Evolutionary conservation across 1,140 invertebrate species (phyloP).

Genomic region (Metopolophium dirhodum): DNA sequence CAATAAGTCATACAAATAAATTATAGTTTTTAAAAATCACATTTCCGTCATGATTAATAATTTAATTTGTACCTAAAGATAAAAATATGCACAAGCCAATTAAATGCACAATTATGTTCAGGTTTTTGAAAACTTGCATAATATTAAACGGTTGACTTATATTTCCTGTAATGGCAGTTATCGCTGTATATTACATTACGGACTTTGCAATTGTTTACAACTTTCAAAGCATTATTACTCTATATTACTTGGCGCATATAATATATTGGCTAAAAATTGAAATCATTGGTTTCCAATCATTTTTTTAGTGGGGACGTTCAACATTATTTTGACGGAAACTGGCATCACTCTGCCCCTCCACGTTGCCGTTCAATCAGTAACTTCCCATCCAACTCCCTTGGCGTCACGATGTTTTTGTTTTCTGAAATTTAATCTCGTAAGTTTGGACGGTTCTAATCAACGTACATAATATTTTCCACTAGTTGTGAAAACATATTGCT

Average conservation of each 20-base stretch:
- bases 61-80: not conserved
- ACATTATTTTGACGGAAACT: not conserved
- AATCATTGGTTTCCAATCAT: not conserved
- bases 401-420: conserved; percentile 32
- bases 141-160: no score
- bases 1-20: not conserved
- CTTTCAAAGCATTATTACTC: not conserved
- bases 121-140: no score
- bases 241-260: not conserved
- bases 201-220: not conserved
- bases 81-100: not conserved
- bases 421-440: conserved; percentile 16
- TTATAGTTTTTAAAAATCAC: not conserved
- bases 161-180: not conserved
- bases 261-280: not conserved
- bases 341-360: no score
- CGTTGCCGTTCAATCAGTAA: not conserved
- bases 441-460: not conserved
- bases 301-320: not conserved
- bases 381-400: not conserved
- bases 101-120: no score
- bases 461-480: not conserved
- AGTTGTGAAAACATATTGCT: not conserved
- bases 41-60: not conserved
- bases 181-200: not conserved